These are phyloP conservation scores for Callocephalon fimbriatum DNA, from an alignment of 2,113 vertebrate species.

Conservation along the genomic window DNA sequence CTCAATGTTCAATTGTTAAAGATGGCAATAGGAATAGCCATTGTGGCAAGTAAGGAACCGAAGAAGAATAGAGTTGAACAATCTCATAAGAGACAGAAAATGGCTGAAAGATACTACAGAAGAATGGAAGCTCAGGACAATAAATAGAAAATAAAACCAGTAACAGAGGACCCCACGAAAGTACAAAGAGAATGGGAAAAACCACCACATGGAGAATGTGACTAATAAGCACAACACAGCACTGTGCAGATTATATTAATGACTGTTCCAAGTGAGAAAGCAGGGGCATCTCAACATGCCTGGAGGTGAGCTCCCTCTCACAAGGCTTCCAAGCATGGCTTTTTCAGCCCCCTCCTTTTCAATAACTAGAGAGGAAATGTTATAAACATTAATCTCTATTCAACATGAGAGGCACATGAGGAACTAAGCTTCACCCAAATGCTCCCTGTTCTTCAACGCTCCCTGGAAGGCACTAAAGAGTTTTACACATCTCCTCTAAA, in stretches of 20 bases:
- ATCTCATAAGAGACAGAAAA: background rate
- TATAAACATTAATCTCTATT: background rate
- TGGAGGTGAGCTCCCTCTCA: background rate
- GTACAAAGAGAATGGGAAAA: background rate
- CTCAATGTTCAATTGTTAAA: background rate
- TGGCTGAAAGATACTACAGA: background rate
- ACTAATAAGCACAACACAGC: background rate
- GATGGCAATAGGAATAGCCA: background rate
- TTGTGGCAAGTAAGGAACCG: background rate
- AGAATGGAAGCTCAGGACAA: background rate
- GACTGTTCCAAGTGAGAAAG: background rate
- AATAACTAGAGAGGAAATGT: background rate
- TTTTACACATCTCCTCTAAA: background rate
- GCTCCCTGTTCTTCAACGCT: background rate
- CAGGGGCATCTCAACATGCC: background rate
- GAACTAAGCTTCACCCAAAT: background rate
- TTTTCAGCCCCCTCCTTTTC: background rate
- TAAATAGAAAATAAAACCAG: background rate
- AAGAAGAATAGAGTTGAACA: background rate
- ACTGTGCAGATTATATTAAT: background rate
- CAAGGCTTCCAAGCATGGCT: background rate
- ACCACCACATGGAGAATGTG: background rate
- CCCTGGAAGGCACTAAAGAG: background rate
- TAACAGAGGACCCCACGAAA: background rate
- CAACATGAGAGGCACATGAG: background rate